Percentiles rank a stretch among this genome's conserved stretches.
These are phyloP conservation scores for Yponomeuta evonymella DNA, from an alignment of 2,888 invertebrate genomes.

Conservation along the genomic window DNA sequence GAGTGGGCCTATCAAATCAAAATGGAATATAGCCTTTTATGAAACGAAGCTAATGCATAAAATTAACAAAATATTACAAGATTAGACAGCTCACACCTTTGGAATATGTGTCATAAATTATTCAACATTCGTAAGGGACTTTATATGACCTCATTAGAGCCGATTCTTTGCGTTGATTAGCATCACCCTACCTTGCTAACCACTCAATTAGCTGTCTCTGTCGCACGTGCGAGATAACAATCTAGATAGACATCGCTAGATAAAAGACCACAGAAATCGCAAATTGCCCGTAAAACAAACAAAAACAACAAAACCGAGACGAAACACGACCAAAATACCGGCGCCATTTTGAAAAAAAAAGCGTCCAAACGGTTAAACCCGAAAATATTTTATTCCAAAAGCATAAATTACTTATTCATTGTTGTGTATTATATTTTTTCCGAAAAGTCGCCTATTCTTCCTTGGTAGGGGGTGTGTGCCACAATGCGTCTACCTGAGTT, in stretches of 20 bases:
- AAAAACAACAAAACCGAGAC: slow-evolving; percentile 57
- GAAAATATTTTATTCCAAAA: slow-evolving; percentile 53
- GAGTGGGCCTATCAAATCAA: not conserved
- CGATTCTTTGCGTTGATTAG: slow-evolving; percentile 55
- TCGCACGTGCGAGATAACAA: slow-evolving; percentile 39
- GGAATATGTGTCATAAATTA: slow-evolving; percentile 32
- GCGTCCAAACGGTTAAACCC: slow-evolving; percentile 51
- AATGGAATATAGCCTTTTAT: slow-evolving; percentile 6
- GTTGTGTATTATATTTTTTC: slow-evolving; percentile 50
- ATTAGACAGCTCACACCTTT: slow-evolving; percentile 31
- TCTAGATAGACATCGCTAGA: slow-evolving; percentile 40
- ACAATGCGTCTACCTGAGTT: slow-evolving; percentile 64
- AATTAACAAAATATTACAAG: not conserved
- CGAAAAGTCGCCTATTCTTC: slow-evolving; percentile 68
- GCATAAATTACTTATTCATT: slow-evolving; percentile 72
- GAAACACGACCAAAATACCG: slow-evolving; percentile 58
- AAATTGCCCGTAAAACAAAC: slow-evolving; percentile 71
- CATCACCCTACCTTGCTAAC: slow-evolving; percentile 40
- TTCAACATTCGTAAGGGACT: slow-evolving; percentile 62
- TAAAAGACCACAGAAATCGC: slow-evolving; percentile 38
- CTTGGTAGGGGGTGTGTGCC: slow-evolving; percentile 48
- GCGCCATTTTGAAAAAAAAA: slow-evolving; percentile 36
- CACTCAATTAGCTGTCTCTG: slow-evolving; percentile 47
- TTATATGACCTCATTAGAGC: slow-evolving; percentile 62
- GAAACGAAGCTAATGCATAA: not conserved